Conservation (phyloP, 2,797 vertebrate genomes). For the Enteromius fasciolatus region DNA sequence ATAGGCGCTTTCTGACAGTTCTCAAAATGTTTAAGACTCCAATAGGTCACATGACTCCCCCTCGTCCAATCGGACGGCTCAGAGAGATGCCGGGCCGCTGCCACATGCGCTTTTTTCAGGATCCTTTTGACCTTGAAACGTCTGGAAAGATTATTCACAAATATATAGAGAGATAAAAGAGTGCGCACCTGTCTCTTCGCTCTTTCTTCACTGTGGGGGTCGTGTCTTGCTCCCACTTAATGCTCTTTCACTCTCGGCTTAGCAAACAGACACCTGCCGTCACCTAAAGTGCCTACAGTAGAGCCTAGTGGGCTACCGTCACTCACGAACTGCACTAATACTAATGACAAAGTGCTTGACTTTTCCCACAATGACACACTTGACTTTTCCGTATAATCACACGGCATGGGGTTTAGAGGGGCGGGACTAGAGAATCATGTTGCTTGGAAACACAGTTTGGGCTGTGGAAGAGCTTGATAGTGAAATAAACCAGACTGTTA, state of each 20-base stretch:
- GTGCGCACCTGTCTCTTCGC: constrained; percentile 20
- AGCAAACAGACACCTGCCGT: constrained; percentile 51
- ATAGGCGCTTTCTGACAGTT: constrained; percentile 24
- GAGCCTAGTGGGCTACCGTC: constrained; percentile 34
- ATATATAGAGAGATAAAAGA: constrained; percentile 43
- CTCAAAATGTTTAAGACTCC: constrained; percentile 17
- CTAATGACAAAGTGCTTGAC: constrained; percentile 46
- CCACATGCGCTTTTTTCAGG: constrained; percentile 17
- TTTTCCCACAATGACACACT: constrained; percentile 53
- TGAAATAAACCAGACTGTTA: constrained; percentile 37
- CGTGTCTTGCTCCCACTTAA: constrained; percentile 1
- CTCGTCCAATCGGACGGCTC: neutral
- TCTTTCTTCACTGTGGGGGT: constrained; percentile 29
- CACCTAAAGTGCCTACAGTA: constrained; percentile 23
- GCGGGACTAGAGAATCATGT: constrained; percentile 8
- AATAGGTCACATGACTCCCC: constrained; percentile 23
- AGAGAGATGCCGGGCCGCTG: neutral
- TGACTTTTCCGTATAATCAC: constrained; percentile 47
- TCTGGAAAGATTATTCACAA: constrained; percentile 25
- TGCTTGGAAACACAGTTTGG: constrained; percentile 27
- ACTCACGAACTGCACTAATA: constrained; percentile 51
- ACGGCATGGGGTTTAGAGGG: constrained; percentile 12
- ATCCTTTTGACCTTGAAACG: constrained; percentile 41
- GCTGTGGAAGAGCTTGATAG: constrained; percentile 61
- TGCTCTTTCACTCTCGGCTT: constrained; percentile 24